Base-by-base conservation (phyloP, 2,888 invertebrate genomes). In the Eristalis intricaria region DNA sequence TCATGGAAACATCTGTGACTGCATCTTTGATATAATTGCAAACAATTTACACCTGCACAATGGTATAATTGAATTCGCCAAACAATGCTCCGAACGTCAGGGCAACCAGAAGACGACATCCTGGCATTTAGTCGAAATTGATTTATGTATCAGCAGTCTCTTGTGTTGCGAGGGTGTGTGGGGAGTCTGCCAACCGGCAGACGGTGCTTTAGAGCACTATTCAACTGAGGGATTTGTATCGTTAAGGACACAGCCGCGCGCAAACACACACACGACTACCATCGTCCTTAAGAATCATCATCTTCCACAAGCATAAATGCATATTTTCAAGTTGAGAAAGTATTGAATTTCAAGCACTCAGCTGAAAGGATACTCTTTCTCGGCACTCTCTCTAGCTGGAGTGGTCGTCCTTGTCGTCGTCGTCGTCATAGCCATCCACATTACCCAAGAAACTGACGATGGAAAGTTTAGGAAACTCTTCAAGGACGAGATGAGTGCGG, bases 1-100 rank as follows among this genome's bases (percentile, higher is more conserved):
- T 19, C 22, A 63, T 68, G 32, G 79, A 10, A 79, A 70, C 65
- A 75, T 70, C 74, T 78, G 69, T 63, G 22, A 43, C 40, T 29
- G 60, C 22, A 77, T 64, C 58, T 38, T 50, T 19, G 71, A 73
- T 56, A 60, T 79, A 82, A 86, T 82, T 86, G 70, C 78, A 79
- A 74, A 43, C 69, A 63, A 61, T 82, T 75, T 61, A 71, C 86
- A 86, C 86, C 83, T 86, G 74, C 63, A 71, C 38, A 63, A 70
- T 74, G 43, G 56, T 74, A 64, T 85, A 86, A 86, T 86, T 86
- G 86, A 78, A 83, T 86, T 75, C 74, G 65, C 32, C 43, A 43
- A 15, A n/a, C 77, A 77, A 68, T 35, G 74, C 69, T 60, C 13
- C 23, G 22, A 22, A 35, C 43, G 58, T 10, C 19, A 71, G 4